Evolutionary conservation across 2,797 vertebrate species (phyloP), one percentile per base, ranked within the genome.

Genomic region (Gallirallus australis): DNA sequence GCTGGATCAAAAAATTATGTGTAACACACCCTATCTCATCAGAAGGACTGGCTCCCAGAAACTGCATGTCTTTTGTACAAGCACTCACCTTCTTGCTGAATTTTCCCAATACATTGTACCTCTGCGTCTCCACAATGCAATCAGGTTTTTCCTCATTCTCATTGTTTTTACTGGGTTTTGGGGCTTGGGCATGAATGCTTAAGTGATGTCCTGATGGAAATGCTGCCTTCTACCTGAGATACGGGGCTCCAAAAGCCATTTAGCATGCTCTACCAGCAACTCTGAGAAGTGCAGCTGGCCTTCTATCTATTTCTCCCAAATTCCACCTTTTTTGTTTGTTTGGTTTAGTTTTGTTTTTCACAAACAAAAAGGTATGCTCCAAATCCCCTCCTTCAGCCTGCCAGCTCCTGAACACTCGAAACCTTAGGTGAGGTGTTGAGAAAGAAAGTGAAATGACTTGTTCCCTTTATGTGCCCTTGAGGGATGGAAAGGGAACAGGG

Each of bases 381-480:
- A 90, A 83, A 86, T 83, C 40, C 23, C 16, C 24, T 35, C 18
- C 14, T 91, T 72, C 31, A 60, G 8, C 27, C 18, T 68, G 45
- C 11, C 71, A 68, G 25, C 19, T 85, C 15, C 80, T 52, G 57
- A 89, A 24, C 52, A 73, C 96, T 94, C 90, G 96, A 98, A 97
- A 97, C 64, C 79, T 95, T 93, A 89, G 85, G 84, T 89, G 71
- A 78, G 96, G 86, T 89, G 86, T 91, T 94, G 48, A 73, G 80
- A 68, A 78, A 78, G 59, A 87, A 87, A 86, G n/a, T 52, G 56
- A 90, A 92, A 69, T 59, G 3, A 5, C 28, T 72, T 73, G 2
- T 71, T 19, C 85, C 31, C 28, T 75, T 65, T 60, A 63, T 0
- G 20, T 70, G n/a, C 9, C 42, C n/a, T 71, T 7, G 1, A n/a